phyloP scores from a whole-genome alignment of 1,140 invertebrate genomes.

The Dinoponera quadriceps region DNA sequence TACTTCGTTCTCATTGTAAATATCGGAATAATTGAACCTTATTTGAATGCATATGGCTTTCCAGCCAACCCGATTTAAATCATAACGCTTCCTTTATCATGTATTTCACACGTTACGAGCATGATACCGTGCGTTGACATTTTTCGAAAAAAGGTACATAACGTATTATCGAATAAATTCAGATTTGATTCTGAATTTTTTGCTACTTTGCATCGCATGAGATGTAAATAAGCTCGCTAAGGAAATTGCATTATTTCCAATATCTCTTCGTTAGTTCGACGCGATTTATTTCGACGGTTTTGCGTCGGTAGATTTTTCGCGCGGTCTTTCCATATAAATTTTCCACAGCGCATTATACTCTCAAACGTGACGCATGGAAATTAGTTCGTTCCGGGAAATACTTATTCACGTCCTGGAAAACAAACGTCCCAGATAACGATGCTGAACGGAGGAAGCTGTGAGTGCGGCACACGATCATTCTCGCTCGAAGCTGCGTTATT shows the following conservation, averaged over 20 bases:
- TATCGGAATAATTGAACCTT: too few relatives aligned
- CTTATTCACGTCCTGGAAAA: not conserved
- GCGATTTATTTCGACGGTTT: not conserved
- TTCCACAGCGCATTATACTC: too few relatives aligned
- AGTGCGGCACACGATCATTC: not conserved
- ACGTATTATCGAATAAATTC: not conserved
- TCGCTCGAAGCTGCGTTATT: not conserved
- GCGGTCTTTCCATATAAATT: not conserved
- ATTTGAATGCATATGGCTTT: too few relatives aligned
- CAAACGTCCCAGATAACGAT: not conserved
- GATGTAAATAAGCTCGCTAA: not conserved
- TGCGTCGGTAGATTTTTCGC: not conserved
- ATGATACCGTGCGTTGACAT: not conserved
- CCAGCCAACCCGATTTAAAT: too few relatives aligned
- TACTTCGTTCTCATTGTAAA: too few relatives aligned
- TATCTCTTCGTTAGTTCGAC: not conserved
- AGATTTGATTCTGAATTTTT: not conserved
- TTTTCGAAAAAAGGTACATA: not conserved
- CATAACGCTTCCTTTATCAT: too few relatives aligned
- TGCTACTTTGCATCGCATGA: too few relatives aligned
- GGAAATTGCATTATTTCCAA: not conserved
- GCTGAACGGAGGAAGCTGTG: not conserved
- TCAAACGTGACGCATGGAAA: not conserved
- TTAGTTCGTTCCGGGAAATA: not conserved
- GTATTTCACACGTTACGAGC: too few relatives aligned